Percentiles rank a stretch among this genome's conserved stretches.
These are phyloP conservation scores for Saccostrea glomerata DNA, from an alignment of 1,140 invertebrate species.

Conservation along the genomic window DNA sequence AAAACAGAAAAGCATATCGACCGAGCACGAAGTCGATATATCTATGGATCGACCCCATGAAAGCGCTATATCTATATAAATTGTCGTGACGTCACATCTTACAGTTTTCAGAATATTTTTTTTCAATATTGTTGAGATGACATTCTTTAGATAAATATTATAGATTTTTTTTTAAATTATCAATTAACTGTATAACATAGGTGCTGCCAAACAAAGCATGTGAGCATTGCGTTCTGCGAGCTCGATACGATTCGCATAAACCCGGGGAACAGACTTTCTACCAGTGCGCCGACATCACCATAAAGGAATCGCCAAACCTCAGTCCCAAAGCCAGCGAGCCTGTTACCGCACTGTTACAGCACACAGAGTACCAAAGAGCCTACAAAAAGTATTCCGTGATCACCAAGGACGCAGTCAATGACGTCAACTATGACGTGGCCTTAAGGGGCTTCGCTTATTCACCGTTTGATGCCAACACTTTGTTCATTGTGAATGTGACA, in stretches of 20 bases:
- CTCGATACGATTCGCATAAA: constrained; percentile 47
- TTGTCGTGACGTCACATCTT: no score
- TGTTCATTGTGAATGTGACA: constrained; percentile 34
- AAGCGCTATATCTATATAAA: no score
- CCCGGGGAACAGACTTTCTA: constrained; percentile 51
- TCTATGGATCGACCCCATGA: no score
- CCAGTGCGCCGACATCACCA: constrained; percentile 49
- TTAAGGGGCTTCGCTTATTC: constrained; percentile 34
- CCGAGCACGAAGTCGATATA: no score
- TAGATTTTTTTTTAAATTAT: neutral
- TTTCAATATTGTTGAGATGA: no score
- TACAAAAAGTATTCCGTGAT: neutral
- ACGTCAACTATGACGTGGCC: neutral
- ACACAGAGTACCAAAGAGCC: neutral
- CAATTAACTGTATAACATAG: neutral
- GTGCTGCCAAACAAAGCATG: constrained; percentile 41
- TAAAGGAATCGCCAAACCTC: neutral
- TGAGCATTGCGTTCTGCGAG: constrained; percentile 42
- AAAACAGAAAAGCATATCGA: no score
- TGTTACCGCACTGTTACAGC: neutral
- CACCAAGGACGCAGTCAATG: no score
- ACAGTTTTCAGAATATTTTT: no score
- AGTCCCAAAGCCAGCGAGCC: no score
- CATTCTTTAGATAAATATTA: no score
- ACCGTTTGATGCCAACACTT: neutral